Conservation (phyloP, 92 coral and sea anemone species). For the Porites evermanni region DNA sequence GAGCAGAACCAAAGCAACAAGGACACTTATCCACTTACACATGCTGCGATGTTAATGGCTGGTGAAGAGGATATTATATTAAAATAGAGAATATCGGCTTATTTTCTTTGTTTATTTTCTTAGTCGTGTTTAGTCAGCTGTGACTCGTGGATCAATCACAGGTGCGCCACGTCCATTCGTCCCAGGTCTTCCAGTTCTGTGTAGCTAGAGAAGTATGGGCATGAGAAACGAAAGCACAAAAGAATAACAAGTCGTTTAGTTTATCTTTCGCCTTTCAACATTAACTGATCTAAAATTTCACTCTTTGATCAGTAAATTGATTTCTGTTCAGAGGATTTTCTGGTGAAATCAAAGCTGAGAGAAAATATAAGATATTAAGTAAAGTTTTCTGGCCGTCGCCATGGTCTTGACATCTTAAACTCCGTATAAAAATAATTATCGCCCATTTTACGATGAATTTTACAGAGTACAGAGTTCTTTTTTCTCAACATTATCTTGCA, state of each 20-base stretch:
- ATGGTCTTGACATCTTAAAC: too few species aligned
- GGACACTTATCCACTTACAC: neutral
- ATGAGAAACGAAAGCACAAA: neutral
- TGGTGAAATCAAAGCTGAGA: too few species aligned
- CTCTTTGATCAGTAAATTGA: too few species aligned
- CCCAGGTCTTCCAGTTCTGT: conserved; percentile 2
- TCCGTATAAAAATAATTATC: too few species aligned
- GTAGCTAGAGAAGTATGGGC: neutral
- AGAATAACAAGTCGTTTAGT: neutral
- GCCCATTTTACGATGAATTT: too few species aligned
- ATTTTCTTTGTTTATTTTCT: conserved; percentile 21
- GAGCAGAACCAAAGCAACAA: neutral
- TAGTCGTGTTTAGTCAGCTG: conserved; percentile 39
- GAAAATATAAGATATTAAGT: too few species aligned
- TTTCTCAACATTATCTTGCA: too few species aligned
- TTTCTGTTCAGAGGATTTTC: too few species aligned
- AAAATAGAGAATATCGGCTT: neutral
- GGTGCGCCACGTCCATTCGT: conserved; percentile 49
- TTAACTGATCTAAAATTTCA: too few species aligned
- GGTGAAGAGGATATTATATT: neutral
- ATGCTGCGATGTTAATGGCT: neutral
- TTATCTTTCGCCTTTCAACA: too few species aligned
- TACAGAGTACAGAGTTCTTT: too few species aligned
- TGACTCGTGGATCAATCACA: conserved; percentile 44
- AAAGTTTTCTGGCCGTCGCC: too few species aligned